Percentiles rank a stretch among this genome's conserved stretches.
These are phyloP conservation scores for Achatina immaculata DNA, from an alignment of 1,140 invertebrate genomes.

Conservation along the genomic window DNA sequence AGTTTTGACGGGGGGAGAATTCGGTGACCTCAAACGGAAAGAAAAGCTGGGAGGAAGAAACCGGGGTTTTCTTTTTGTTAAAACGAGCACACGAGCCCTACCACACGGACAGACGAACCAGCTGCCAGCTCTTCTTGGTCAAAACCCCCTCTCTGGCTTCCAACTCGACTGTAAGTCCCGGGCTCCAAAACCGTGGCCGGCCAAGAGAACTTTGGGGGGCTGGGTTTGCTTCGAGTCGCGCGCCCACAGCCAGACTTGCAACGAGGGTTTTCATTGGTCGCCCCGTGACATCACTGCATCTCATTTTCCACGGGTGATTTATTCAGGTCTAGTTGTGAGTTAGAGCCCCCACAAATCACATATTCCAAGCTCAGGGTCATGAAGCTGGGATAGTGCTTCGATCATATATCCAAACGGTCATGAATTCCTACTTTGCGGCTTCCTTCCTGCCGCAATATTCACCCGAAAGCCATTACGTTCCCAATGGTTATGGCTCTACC, in stretches of 20 bases:
- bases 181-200: not conserved
- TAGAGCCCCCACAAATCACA: conserved; percentile 61
- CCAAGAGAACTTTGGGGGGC: conserved; percentile 3
- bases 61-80: too few relatives aligned
- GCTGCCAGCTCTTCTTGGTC: too few relatives aligned
- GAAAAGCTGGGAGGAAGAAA: too few relatives aligned
- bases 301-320: conserved; percentile 63
- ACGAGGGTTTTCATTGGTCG: conserved; percentile 54
- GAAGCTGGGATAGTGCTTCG: conserved; percentile 53
- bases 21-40: too few relatives aligned
- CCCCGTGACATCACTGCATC: conserved; percentile 40
- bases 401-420: conserved; percentile 54
- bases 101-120: too few relatives aligned
- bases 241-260: not conserved
- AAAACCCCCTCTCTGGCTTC: too few relatives aligned
- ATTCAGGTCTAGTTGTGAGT: conserved; percentile 56
- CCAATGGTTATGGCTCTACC: conserved; percentile 53
- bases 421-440: conserved; percentile 63
- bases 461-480: conserved; percentile 54
- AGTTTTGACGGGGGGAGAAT: too few relatives aligned
- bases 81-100: too few relatives aligned
- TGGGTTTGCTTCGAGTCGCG: not conserved
- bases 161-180: too few relatives aligned
- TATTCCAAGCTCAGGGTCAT: conserved; percentile 55
- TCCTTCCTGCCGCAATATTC: conserved; percentile 64